phyloP scores from a whole-genome alignment of 2,888 invertebrate species.

The Coelopa pilipes region DNA sequence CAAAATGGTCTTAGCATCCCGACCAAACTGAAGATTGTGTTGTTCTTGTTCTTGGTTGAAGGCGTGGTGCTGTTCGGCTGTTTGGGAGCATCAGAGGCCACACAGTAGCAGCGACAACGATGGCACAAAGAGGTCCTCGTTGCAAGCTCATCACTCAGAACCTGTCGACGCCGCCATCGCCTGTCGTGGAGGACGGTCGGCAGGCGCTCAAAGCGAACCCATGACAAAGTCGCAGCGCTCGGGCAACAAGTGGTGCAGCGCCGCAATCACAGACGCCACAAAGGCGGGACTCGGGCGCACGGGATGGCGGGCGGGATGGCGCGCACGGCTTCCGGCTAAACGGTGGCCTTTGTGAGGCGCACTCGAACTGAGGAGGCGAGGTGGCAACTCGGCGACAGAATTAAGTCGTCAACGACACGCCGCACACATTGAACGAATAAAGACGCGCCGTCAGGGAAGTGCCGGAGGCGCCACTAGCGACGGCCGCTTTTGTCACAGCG shows the following conservation, averaged over 20 bases:
- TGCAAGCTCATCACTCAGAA: slow-evolving; percentile 58
- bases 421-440: slow-evolving; percentile 31
- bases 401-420: slow-evolving; percentile 17
- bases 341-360: slow-evolving; percentile 5
- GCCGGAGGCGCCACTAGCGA: too few relatives aligned
- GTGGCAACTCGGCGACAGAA: slow-evolving; percentile 12
- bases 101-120: not conserved
- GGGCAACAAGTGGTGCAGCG: slow-evolving; percentile 16
- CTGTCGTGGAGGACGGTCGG: not conserved
- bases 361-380: not conserved
- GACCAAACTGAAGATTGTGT: too few relatives aligned
- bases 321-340: slow-evolving; percentile 15
- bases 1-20: too few relatives aligned
- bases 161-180: slow-evolving; percentile 59
- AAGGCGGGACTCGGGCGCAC: not conserved
- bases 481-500: too few relatives aligned
- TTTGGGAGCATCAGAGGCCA: not conserved
- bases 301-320: not conserved
- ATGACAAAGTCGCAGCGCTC: slow-evolving; percentile 3
- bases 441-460: not conserved
- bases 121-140: not conserved
- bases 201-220: slow-evolving; percentile 1
- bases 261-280: not conserved
- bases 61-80: not conserved
- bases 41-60: too few relatives aligned